Conservation (phyloP, 2,797 vertebrate species). For the Podarcis siculus region DNA sequence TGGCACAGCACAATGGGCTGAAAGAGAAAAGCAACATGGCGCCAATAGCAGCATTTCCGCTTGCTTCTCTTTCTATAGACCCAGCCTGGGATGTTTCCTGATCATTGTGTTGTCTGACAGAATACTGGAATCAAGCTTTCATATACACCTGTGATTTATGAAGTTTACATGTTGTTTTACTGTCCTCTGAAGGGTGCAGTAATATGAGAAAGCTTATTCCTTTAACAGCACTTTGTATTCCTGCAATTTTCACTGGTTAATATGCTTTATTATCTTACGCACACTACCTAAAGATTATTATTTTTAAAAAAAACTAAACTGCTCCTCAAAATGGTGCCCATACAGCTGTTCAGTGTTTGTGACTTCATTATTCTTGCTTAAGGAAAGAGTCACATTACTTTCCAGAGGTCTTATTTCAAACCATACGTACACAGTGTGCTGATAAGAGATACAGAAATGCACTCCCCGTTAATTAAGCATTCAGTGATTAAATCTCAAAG, state of each 20-base stretch:
- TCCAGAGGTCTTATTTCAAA: neutral
- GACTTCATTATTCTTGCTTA: neutral
- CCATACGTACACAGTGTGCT: neutral
- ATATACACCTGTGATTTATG: too few species aligned
- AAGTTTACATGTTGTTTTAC: neutral
- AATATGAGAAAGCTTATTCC: neutral
- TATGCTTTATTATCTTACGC: neutral
- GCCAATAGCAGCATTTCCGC: neutral
- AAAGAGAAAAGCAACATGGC: neutral
- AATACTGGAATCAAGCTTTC: neutral
- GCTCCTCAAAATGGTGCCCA: neutral
- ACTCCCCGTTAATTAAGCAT: neutral
- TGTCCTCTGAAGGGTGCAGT: neutral
- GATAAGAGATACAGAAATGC: constrained; percentile 23
- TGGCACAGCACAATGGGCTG: neutral
- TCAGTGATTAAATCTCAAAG: constrained; percentile 14
- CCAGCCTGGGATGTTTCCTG: neutral
- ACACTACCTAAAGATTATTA: neutral
- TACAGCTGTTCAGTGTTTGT: constrained; percentile 2
- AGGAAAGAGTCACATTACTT: constrained; percentile 28
- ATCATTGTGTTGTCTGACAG: neutral
- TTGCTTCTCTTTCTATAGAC: neutral
- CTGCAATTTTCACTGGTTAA: constrained; percentile 26
- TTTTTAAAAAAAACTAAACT: neutral
- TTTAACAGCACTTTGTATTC: constrained; percentile 23